These are phyloP conservation scores for Tiliacea citrago DNA, from an alignment of 2,888 invertebrate species.

Conservation along the genomic window DNA sequence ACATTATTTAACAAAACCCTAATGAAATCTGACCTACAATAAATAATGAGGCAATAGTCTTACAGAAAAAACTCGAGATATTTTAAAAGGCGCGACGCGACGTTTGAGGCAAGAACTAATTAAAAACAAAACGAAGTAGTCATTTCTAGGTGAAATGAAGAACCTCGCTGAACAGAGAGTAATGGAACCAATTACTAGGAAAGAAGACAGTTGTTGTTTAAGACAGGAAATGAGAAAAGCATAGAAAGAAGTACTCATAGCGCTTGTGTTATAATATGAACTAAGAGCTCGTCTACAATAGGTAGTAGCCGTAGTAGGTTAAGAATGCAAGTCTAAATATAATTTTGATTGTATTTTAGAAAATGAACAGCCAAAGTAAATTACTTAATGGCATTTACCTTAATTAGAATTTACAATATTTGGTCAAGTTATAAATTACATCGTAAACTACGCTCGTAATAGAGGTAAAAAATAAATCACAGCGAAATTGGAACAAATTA, in stretches of 20 bases:
- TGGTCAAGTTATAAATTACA: conserved; percentile 34
- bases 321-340: background rate
- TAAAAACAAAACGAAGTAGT: conserved; percentile 53
- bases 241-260: background rate
- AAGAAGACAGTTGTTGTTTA: conserved; percentile 20
- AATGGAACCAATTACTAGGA: conserved; percentile 58
- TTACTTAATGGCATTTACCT: conserved; percentile 22
- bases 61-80: conserved; percentile 12
- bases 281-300: background rate
- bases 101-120: conserved; percentile 50
- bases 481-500: conserved; percentile 6
- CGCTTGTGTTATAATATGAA: background rate
- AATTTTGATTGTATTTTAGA: background rate
- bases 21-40: conserved; percentile 28
- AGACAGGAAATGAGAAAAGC: conserved; percentile 7
- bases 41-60: conserved; percentile 27
- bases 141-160: conserved; percentile 46
- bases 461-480: conserved; percentile 18
- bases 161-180: conserved; percentile 47
- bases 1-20: conserved; percentile 4
- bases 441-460: conserved; percentile 16
- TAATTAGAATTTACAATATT: conserved; percentile 29
- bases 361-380: background rate
- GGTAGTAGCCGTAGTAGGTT: too few relatives aligned
- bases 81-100: conserved; percentile 36